phyloP scores from a whole-genome alignment of 2,113 vertebrate species.

The Procapra przewalskii region DNA sequence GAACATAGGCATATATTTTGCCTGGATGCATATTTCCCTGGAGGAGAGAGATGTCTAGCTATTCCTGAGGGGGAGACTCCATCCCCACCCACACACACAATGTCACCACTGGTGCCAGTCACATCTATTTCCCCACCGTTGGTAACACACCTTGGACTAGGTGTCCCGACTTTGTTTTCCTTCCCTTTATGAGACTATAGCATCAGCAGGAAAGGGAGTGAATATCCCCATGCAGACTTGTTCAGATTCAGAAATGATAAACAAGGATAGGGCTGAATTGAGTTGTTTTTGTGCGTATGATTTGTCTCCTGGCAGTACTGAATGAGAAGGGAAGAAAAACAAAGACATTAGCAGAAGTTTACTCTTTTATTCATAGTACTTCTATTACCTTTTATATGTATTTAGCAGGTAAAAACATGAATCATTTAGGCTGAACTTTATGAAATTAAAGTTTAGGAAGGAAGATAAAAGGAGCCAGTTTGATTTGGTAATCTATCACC shows the following conservation, averaged over 20 bases:
- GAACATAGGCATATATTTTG: not conserved
- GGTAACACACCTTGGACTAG: not conserved
- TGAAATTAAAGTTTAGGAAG: slow-evolving; percentile 37
- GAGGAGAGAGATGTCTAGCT: not conserved
- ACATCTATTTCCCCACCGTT: not conserved
- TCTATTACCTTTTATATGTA: not conserved
- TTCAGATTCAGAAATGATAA: not conserved
- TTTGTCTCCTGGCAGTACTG: not conserved
- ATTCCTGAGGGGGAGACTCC: not conserved
- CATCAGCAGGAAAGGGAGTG: not conserved
- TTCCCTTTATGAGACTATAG: not conserved
- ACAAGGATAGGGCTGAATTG: not conserved
- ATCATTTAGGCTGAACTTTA: slow-evolving; percentile 15
- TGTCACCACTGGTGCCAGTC: not conserved
- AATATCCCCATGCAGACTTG: not conserved
- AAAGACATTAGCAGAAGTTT: not conserved
- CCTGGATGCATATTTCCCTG: not conserved
- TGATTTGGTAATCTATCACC: not conserved
- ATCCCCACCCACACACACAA: no score
- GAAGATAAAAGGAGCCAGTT: not conserved
- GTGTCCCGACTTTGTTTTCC: not conserved
- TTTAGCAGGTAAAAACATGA: not conserved
- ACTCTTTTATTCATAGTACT: not conserved
- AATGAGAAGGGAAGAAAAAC: slow-evolving; percentile 13
- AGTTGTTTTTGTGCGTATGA: not conserved